Evolutionary conservation across 2,797 vertebrate genomes (phyloP).

Genomic region (Amphiprion clarkii): DNA sequence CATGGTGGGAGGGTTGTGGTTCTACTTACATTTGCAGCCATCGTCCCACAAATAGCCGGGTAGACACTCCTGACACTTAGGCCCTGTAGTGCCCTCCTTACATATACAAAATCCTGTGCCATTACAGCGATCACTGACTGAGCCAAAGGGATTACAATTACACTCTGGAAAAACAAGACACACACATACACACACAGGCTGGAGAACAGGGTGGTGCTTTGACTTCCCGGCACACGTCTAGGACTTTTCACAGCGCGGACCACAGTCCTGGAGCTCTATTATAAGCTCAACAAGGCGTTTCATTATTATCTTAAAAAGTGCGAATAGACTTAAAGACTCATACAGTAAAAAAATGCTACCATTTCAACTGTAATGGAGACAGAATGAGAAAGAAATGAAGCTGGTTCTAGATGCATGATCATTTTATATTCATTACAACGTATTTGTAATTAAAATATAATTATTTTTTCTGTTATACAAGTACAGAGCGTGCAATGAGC

Average conservation of each 20-base stretch:
- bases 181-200: conserved; percentile 88
- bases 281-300: conserved; percentile 36
- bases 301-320: conserved; percentile 18
- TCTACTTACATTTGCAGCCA: conserved; percentile 99
- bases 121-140: conserved; percentile 98
- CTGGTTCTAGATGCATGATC: conserved; percentile 54
- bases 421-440: conserved; percentile 49
- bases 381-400: conserved; percentile 71
- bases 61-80: conserved; percentile 97
- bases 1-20: conserved; percentile 76
- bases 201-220: conserved; percentile 77
- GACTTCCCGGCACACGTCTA: conserved; percentile 70
- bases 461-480: conserved; percentile 12
- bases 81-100: conserved; percentile 97
- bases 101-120: conserved; percentile 99
- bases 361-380: conserved; percentile 81
- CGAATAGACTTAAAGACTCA: conserved; percentile 53
- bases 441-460: conserved; percentile 31
- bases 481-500: conserved; percentile 65
- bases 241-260: conserved; percentile 39
- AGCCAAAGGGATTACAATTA: conserved; percentile 98
- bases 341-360: conserved; percentile 72
- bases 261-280: conserved; percentile 39
- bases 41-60: conserved; percentile 98
- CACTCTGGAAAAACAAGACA: conserved; percentile 98